A percentile compares a stretch with the other conserved stretches of the same genome.
These are phyloP conservation scores for Threskiornis aethiopicus DNA, from an alignment of 2,797 vertebrate species.

Conservation along the genomic window DNA sequence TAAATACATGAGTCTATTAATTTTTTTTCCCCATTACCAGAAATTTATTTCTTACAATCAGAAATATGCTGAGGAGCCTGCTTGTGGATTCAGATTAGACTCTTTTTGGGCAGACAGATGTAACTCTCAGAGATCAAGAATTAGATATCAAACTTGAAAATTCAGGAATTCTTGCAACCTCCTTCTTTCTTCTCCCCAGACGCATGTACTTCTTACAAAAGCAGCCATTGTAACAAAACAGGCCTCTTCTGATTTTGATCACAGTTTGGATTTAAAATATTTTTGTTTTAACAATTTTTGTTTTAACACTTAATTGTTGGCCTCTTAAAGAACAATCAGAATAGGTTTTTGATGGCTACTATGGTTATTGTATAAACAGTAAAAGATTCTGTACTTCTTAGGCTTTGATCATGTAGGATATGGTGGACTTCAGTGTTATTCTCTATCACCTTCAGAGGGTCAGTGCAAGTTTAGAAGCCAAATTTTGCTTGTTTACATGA, in stretches of 20 bases:
- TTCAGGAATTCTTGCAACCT: neutral
- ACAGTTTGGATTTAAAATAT: neutral
- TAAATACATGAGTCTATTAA: neutral
- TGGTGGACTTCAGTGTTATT: neutral
- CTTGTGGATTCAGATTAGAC: neutral
- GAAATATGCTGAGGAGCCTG: neutral
- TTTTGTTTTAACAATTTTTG: neutral
- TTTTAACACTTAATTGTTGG: neutral
- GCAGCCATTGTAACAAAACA: neutral
- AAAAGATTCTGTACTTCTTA: neutral
- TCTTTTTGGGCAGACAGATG: neutral
- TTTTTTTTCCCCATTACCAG: neutral
- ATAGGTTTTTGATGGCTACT: neutral
- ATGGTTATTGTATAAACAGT: neutral
- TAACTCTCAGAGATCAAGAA: neutral
- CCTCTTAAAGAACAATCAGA: neutral
- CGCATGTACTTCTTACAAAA: neutral
- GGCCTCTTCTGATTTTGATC: neutral
- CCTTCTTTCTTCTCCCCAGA: neutral
- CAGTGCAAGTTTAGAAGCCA: neutral
- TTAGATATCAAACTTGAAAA: neutral
- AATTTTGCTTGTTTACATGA: neutral
- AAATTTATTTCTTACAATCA: neutral
- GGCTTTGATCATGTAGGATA: neutral
- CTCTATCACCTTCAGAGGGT: neutral